These are phyloP conservation scores for Perca fluviatilis DNA, from an alignment of 2,113 vertebrate genomes.

Conservation along the genomic window DNA sequence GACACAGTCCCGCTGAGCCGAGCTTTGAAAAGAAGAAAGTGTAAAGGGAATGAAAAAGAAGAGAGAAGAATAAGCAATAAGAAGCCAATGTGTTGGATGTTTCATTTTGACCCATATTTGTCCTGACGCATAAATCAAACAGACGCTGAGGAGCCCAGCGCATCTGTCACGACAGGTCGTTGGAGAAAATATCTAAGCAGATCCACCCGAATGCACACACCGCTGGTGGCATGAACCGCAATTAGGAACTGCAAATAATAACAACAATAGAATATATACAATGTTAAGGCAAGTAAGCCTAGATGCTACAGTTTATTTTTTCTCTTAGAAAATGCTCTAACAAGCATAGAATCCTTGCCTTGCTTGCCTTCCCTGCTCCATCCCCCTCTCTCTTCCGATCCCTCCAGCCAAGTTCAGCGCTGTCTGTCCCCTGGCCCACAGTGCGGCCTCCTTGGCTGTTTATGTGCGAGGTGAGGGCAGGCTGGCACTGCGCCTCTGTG, in stretches of 20 bases:
- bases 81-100: conserved; percentile 78
- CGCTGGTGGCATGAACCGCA: conserved; percentile 70
- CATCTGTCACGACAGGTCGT: conserved; percentile 69
- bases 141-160: conserved; percentile 69
- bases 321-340: conserved; percentile 55
- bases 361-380: conserved; percentile 5
- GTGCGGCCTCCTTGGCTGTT: conserved; percentile 72
- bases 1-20: conserved; percentile 75
- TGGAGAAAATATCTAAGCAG: conserved; percentile 66
- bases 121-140: conserved; percentile 83
- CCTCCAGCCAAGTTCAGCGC: conserved; percentile 61
- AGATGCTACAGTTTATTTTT: conserved; percentile 21
- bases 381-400: background rate
- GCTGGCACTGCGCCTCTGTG: conserved; percentile 66
- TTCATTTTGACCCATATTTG: conserved; percentile 86
- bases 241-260: conserved; percentile 70
- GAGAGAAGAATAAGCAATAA: conserved; percentile 78
- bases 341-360: conserved; percentile 53
- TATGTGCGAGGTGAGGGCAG: conserved; percentile 73
- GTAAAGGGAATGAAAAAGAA: conserved; percentile 81
- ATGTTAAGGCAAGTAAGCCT: conserved; percentile 41
- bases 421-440: conserved; percentile 63
- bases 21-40: conserved; percentile 82
- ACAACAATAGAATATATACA: conserved; percentile 52
- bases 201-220: conserved; percentile 53